These are phyloP conservation scores for Pygmarrhopalites habei DNA, from an alignment of 1,140 invertebrate genomes.

Conservation along the genomic window DNA sequence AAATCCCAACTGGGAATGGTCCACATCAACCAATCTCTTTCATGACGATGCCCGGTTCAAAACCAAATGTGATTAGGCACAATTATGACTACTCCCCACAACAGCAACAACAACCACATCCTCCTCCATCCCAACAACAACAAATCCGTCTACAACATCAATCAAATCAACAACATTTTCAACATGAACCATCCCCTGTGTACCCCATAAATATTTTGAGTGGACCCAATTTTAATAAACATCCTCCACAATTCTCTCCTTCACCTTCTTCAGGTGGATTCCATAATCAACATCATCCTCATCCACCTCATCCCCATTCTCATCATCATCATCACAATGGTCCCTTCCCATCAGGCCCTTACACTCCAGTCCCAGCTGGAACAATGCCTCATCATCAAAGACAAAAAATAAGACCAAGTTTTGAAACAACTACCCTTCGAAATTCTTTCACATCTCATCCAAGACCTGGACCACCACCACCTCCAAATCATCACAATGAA, in stretches of 20 bases:
- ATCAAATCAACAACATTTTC: not conserved
- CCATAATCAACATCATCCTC: not conserved
- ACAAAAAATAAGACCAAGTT: not conserved
- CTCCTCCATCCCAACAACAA: slow-evolving; percentile 1
- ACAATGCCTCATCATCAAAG: not conserved
- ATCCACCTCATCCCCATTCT: too few relatives aligned
- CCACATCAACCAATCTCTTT: slow-evolving; percentile 1
- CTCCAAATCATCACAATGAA: not conserved
- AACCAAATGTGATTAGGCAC: slow-evolving; percentile 2
- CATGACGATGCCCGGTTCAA: slow-evolving; percentile 1
- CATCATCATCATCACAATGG: too few relatives aligned
- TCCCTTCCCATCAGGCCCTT: not conserved
- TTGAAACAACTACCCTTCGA: not conserved
- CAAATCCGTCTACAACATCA: not conserved
- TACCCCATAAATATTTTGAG: not conserved
- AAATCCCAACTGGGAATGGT: not conserved
- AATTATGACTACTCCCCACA: not conserved
- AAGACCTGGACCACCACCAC: not conserved
- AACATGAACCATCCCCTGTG: not conserved
- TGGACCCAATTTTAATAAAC: too few relatives aligned
- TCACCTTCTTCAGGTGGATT: not conserved
- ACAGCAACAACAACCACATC: too few relatives aligned
- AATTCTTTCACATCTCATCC: not conserved
- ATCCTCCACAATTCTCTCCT: too few relatives aligned
- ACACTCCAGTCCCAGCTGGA: not conserved